phyloP scores from a whole-genome alignment of 2,888 invertebrate genomes.

The Leucophenga montana region DNA sequence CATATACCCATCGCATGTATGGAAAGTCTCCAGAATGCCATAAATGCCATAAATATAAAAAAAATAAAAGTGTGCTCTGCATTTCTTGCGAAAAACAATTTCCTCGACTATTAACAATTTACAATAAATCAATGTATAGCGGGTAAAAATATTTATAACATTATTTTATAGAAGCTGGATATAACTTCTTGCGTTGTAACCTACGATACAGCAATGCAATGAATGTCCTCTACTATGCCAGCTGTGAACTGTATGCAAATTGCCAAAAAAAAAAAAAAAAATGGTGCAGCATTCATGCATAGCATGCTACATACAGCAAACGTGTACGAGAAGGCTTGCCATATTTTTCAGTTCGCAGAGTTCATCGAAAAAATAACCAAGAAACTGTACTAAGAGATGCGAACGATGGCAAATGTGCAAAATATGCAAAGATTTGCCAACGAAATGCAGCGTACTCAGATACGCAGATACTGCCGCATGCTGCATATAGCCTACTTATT shows the following conservation, averaged over 20 bases:
- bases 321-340: too few species aligned
- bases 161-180: not conserved
- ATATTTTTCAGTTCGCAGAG: constrained; percentile 5
- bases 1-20: too few species aligned
- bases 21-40: not conserved
- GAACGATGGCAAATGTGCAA: constrained; percentile 4
- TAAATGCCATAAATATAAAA: not conserved
- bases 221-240: not conserved
- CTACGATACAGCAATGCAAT: not conserved
- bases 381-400: not conserved
- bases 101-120: constrained; percentile 51
- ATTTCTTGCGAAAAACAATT: constrained; percentile 39
- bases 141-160: constrained; percentile 14
- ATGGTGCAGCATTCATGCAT: constrained; percentile 4
- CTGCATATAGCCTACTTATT: constrained; percentile 44
- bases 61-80: not conserved
- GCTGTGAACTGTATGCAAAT: constrained; percentile 43
- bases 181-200: too few species aligned
- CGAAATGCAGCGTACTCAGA: constrained; percentile 32
- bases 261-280: constrained; percentile 27
- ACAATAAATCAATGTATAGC: constrained; percentile 48
- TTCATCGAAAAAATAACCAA: not conserved
- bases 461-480: constrained; percentile 16
- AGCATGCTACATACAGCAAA: not conserved
- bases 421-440: constrained; percentile 36